A percentile compares a stretch with the other conserved stretches of the same genome.
Evolutionary conservation across 2,888 invertebrate genomes (phyloP).

Genomic region (Lumbricus terrestris): DNA sequence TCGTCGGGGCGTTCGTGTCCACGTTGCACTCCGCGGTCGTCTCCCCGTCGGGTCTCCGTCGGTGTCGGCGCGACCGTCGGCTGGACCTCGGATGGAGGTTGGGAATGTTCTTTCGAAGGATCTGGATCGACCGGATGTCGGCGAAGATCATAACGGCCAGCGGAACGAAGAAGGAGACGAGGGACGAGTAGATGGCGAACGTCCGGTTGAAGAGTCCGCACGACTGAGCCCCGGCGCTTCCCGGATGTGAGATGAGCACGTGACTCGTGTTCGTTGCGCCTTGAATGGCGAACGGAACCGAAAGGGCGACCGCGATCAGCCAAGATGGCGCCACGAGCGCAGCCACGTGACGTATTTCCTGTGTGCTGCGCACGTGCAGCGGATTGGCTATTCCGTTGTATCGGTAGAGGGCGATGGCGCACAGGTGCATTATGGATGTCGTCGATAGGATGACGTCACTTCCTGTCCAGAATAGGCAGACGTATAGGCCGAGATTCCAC

Average conservation of each 20-base stretch:
- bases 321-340: constrained; percentile 36
- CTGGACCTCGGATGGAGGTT: constrained; percentile 31
- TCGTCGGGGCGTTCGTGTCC: neutral
- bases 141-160: constrained; percentile 39
- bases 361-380: constrained; percentile 32
- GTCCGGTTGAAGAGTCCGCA: constrained; percentile 41
- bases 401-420: constrained; percentile 39
- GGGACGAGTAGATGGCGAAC: constrained; percentile 40
- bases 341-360: constrained; percentile 32
- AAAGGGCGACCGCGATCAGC: constrained; percentile 33
- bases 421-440: constrained; percentile 39
- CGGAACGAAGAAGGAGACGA: constrained; percentile 42
- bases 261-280: constrained; percentile 27
- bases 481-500: constrained; percentile 36
- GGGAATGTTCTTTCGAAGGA: constrained; percentile 26
- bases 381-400: constrained; percentile 38
- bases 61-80: neutral
- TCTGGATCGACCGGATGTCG: constrained; percentile 38
- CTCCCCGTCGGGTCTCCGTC: neutral
- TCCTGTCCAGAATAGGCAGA: constrained; percentile 39
- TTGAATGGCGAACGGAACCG: constrained; percentile 36
- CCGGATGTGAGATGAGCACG: constrained; percentile 38
- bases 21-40: neutral
- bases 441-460: constrained; percentile 40
- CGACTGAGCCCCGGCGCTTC: constrained; percentile 33